Percentiles rank a stretch among this genome's conserved stretches.
phyloP scores from a whole-genome alignment of 2,113 vertebrate species.

The Dissostichus mawsoni region DNA sequence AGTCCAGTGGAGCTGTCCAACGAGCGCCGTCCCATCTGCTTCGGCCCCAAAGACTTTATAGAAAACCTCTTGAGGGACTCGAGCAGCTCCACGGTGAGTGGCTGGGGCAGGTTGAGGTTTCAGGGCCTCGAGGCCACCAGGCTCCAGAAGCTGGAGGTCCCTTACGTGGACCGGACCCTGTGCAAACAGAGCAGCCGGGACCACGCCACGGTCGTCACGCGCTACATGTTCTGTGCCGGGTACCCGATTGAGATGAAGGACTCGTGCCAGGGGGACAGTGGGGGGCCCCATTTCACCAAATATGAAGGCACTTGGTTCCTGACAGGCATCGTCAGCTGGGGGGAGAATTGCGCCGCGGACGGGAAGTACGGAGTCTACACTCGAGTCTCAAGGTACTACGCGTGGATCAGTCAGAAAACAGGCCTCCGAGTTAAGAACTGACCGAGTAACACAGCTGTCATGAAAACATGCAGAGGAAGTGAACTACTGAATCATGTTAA shows the following conservation, averaged over 20 bases:
- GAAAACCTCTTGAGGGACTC: conserved; percentile 82
- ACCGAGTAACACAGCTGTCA: conserved; percentile 10
- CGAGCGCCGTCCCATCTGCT: conserved; percentile 88
- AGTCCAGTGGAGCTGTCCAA: conserved; percentile 80
- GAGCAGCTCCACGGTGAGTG: conserved; percentile 86
- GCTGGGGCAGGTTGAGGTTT: conserved; percentile 86
- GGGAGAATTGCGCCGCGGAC: conserved; percentile 90
- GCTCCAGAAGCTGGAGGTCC: conserved; percentile 89
- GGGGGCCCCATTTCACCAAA: conserved; percentile 89
- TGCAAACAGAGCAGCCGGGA: conserved; percentile 88
- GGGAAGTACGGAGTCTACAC: conserved; percentile 96
- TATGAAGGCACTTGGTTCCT: conserved; percentile 90
- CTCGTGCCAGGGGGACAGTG: conserved; percentile 94
- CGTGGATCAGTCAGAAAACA: conserved; percentile 88
- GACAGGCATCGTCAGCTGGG: conserved; percentile 97
- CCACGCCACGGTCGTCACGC: conserved; percentile 72
- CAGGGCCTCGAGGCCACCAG: conserved; percentile 74
- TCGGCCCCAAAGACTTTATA: conserved; percentile 89
- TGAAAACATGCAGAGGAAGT: background rate
- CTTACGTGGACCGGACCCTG: conserved; percentile 84
- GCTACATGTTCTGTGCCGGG: conserved; percentile 95
- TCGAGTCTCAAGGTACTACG: conserved; percentile 85
- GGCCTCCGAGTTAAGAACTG: conserved; percentile 38
- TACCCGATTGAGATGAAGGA: conserved; percentile 79
- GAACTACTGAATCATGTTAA: background rate